phyloP scores from a whole-genome alignment of 2,888 invertebrate species.

The Gerris lacustris region DNA sequence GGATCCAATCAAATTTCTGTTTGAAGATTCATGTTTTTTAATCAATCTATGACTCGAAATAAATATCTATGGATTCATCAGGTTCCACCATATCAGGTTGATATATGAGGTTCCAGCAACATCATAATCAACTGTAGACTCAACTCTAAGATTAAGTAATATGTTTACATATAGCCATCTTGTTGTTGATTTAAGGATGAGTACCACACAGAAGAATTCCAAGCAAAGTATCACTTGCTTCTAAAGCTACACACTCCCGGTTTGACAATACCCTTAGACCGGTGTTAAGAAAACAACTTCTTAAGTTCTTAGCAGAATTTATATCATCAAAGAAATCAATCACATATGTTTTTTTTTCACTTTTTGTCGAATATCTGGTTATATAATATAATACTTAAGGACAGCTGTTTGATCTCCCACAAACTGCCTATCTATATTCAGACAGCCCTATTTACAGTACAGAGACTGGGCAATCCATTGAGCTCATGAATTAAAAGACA shows the following conservation, averaged over 20 bases:
- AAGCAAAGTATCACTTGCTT: slow-evolving; percentile 27
- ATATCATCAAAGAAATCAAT: slow-evolving; percentile 30
- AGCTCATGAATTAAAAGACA: no score
- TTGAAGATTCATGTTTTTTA: neutral
- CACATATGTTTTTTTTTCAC: slow-evolving; percentile 26
- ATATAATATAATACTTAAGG: slow-evolving; percentile 31
- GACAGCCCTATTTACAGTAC: no score
- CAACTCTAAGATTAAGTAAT: slow-evolving; percentile 23
- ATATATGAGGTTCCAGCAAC: slow-evolving; percentile 30
- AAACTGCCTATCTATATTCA: no score
- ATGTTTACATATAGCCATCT: slow-evolving; percentile 33
- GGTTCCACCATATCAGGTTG: slow-evolving; percentile 26
- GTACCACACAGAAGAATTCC: slow-evolving; percentile 31
- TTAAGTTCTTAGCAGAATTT: slow-evolving; percentile 31
- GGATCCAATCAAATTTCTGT: neutral
- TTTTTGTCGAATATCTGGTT: slow-evolving; percentile 33
- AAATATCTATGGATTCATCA: neutral
- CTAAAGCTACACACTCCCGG: slow-evolving; percentile 34
- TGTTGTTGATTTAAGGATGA: slow-evolving; percentile 32
- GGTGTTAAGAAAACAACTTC: slow-evolving; percentile 31
- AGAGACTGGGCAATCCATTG: no score
- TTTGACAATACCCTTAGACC: slow-evolving; percentile 31
- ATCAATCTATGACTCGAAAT: neutral
- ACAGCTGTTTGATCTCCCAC: slow-evolving; percentile 30
- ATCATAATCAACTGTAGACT: slow-evolving; percentile 30